Conservation (phyloP, 2,797 vertebrate species). For the Sebastes taczanowskii region DNA sequence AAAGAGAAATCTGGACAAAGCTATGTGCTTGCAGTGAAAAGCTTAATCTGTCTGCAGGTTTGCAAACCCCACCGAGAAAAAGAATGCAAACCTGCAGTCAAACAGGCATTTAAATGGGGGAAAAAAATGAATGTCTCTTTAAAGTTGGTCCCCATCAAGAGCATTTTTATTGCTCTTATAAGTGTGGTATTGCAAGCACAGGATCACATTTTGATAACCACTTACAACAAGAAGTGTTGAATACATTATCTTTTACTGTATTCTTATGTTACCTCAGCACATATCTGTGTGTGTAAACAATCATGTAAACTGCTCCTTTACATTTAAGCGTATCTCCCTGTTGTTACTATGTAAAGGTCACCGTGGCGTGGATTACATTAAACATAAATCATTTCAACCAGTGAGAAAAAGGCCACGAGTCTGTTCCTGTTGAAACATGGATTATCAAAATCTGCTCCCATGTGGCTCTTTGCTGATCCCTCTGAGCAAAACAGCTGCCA, state of each 20-base stretch:
- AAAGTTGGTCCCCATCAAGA: neutral
- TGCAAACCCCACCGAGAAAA: neutral
- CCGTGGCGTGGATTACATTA: conserved; percentile 9
- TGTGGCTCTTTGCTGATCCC: conserved; percentile 50
- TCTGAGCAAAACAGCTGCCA: conserved; percentile 15
- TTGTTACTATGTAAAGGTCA: conserved; percentile 1
- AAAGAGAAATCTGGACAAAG: neutral
- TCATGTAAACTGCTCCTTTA: conserved; percentile 28
- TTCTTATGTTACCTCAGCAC: neutral
- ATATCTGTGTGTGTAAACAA: neutral
- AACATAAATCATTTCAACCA: conserved; percentile 25
- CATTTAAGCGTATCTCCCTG: conserved; percentile 12
- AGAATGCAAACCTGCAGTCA: neutral
- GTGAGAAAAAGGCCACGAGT: neutral
- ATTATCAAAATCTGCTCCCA: conserved; percentile 52
- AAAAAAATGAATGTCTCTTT: neutral
- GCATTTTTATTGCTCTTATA: neutral
- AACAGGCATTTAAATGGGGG: neutral
- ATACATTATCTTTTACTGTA: neutral
- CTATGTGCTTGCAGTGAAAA: neutral
- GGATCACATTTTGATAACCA: neutral
- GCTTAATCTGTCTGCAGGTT: neutral
- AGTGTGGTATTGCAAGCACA: neutral
- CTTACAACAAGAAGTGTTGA: neutral
- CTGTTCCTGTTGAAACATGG: conserved; percentile 1